phyloP scores from a whole-genome alignment of 2,797 vertebrate genomes.

The Leptodactylus fallax region DNA sequence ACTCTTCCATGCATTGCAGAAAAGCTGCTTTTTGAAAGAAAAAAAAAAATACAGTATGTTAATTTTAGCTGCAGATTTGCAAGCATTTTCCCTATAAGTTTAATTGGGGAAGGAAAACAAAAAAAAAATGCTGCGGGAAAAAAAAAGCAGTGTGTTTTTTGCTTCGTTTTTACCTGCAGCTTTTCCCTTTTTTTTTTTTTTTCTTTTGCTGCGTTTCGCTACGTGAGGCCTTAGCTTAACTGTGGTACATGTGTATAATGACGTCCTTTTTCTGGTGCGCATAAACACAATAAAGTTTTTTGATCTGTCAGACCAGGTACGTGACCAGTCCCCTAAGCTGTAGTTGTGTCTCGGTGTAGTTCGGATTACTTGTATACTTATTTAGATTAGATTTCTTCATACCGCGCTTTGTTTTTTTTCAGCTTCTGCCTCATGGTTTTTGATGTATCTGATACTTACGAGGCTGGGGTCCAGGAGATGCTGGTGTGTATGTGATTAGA shows the following conservation, averaged over 20 bases:
- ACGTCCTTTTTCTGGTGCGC: background rate
- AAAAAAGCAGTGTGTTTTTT: too few relatives aligned
- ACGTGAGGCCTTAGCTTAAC: too few relatives aligned
- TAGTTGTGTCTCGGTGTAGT: background rate
- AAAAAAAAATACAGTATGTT: too few relatives aligned
- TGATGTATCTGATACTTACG: background rate
- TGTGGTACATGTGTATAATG: background rate
- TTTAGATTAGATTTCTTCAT: background rate
- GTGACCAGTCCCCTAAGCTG: background rate
- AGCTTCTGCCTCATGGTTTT: background rate
- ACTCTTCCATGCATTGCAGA: too few relatives aligned
- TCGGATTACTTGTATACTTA: background rate
- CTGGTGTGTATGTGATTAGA: slow-evolving; percentile 32
- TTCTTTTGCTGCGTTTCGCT: too few relatives aligned
- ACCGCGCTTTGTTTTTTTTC: background rate
- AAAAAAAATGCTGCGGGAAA: too few relatives aligned
- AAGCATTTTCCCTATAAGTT: too few relatives aligned
- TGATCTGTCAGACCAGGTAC: background rate
- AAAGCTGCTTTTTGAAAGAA: too few relatives aligned
- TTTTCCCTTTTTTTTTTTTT: too few relatives aligned
- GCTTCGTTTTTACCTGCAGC: too few relatives aligned
- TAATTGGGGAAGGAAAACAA: too few relatives aligned
- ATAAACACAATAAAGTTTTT: background rate
- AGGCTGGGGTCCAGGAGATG: background rate
- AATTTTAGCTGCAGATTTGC: too few relatives aligned